Base-by-base conservation (phyloP, 1,140 invertebrate genomes). In the Apis cerana region DNA sequence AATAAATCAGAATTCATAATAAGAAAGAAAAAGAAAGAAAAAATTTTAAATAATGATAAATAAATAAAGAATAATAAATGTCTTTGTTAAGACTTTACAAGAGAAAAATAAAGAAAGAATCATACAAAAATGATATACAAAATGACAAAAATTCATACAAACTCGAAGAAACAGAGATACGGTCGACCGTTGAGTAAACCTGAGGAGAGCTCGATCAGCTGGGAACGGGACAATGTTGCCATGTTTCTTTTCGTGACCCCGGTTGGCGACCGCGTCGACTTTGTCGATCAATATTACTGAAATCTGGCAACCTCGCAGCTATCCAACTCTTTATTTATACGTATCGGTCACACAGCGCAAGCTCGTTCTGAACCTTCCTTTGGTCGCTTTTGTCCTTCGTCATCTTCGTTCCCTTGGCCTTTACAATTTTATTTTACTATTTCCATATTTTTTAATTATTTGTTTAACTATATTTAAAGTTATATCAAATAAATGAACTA, bases 261-360 rank as follows among this genome's bases (percentile, higher is more conserved):
- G 87, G 75, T 85, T 80, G 61, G 15, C 65, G 61, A 71, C 56
- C 71, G 67, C 75, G 50, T 74, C 76, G 15, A 58, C 65, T 70
- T 15, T 50, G 74, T 10, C 71, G 88, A 89, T 89, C 88, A 89
- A 89, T 89, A 89, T 85, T 85, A 68, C 71, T 7, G 13, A 62
- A 84, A 90, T 80, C 87, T 65, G 92, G 88, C 92, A 93, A 93
- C 92, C 71, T 78, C 70, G 91, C 83, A 68, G 58, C 85, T 76
- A 88, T 62, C 86, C 79, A 76, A 62, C 80, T 83, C 83, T 90
- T 88, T 89, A 90, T 88, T 87, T 89, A 91, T 89, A 86, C 81
- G 86, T 85, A 82, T 85, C 79, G 89, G 83, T 85, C 80, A 75
- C 82, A 85, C 75, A 54, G 68, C 54, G 62, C 81, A 81, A 50